Conservation (phyloP, 2,797 vertebrate species). For the Echeneis naucrates region DNA sequence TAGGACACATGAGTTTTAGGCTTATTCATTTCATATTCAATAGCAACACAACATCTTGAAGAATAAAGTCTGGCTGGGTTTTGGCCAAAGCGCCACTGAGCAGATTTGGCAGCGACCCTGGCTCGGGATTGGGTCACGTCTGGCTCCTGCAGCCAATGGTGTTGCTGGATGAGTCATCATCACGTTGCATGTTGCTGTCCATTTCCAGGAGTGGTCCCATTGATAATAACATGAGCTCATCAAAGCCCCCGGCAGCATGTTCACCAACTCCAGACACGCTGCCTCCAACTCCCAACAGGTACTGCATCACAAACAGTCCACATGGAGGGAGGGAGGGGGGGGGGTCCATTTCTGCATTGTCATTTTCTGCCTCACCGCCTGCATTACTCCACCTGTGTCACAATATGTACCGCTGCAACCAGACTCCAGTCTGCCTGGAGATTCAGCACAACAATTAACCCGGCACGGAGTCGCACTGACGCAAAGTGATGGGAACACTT, state of each 20-base stretch:
- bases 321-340: neutral
- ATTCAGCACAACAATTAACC: slow-evolving; percentile 7
- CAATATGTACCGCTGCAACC: slow-evolving; percentile 40
- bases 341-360: slow-evolving; percentile 57
- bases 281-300: slow-evolving; percentile 94
- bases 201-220: slow-evolving; percentile 87
- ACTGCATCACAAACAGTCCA: slow-evolving; percentile 74
- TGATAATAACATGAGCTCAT: slow-evolving; percentile 84
- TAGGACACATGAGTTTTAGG: slow-evolving; percentile 12
- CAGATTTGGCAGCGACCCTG: neutral
- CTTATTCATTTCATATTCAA: slow-evolving; percentile 3
- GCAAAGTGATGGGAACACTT: neutral
- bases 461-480: neutral
- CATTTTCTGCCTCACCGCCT: slow-evolving; percentile 55
- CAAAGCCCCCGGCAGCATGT: slow-evolving; percentile 80
- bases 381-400: slow-evolving; percentile 44
- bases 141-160: slow-evolving; percentile 47
- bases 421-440: slow-evolving; percentile 2
- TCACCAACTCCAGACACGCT: slow-evolving; percentile 76
- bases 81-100: neutral
- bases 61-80: neutral
- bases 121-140: slow-evolving; percentile 46
- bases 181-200: slow-evolving; percentile 78
- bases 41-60: slow-evolving; percentile 8
- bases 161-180: slow-evolving; percentile 58